Evolutionary conservation across 2,888 invertebrate genomes (phyloP), one percentile per base, ranked within the genome.

Genomic region (Zonitis immaculata): DNA sequence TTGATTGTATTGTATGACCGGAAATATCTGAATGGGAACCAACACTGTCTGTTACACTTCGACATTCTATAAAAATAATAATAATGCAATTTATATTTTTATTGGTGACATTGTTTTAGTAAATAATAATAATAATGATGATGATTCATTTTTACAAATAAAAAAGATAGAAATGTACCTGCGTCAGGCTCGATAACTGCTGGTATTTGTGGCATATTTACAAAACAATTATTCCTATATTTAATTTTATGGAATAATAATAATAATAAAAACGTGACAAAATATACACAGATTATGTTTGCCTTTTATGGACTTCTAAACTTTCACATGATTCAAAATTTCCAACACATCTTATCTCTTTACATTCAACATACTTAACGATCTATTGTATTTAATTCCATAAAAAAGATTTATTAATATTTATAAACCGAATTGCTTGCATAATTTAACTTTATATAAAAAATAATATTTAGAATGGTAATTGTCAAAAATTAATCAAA

Each of bases 21-120:
- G 84, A 84, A 56, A 81, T 73, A 67, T 84, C 84, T 59, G 84
- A 83, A 64, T 82, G 80, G 25, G 83, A 83, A 42, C 83, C 83
- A 51, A 83, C 73, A 67, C 82, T 83, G 65, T 84, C 83, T 28
- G 83, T 83, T 60, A 76, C 73, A 65, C 78, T 78, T 47, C 75
- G 75, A 68, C 73, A 73, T 68, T 75, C 74, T 73, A 60, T 47
- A 52, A 49, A 47, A 44, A 14, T 27, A 27, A 44, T 28, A 28
- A 12, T 27, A 44, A 44, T 12, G 8, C n/a, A 14, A 12, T 11
- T 42, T 5, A 20, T 42, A 44, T 52, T 52, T 56, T 48, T 51
- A 28, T 26, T 56, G 54, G 54, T 57, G 59, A 59, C 56, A 52
- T 54, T 58, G 59, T 62, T 60, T 60, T 65, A 56, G 61, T 63